phyloP scores from a whole-genome alignment of 2,888 invertebrate genomes.

The Agrypnus murinus region DNA sequence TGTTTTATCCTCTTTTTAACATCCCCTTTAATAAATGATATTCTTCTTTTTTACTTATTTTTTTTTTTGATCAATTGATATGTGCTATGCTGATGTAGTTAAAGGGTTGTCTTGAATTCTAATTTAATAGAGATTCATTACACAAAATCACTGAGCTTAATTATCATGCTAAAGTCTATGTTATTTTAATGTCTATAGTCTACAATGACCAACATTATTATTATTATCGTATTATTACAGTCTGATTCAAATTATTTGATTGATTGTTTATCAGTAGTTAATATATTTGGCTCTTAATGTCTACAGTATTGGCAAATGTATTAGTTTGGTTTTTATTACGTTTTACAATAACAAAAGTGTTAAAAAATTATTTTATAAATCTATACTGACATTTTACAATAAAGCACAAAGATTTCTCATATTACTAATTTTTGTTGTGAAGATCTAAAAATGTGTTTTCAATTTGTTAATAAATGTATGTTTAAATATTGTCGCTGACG shows the following conservation, averaged over 20 bases:
- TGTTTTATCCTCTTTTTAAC: slow-evolving; percentile 37
- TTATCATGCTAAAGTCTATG: slow-evolving; percentile 53
- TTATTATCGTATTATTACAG: slow-evolving; percentile 69
- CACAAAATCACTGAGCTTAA: slow-evolving; percentile 58
- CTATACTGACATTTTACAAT: not conserved
- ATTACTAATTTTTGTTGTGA: not conserved
- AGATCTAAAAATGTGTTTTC: not conserved
- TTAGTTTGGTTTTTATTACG: slow-evolving; percentile 9
- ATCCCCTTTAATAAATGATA: slow-evolving; percentile 41
- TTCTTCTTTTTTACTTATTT: slow-evolving; percentile 5
- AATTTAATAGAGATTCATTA: slow-evolving; percentile 37
- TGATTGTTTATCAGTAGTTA: slow-evolving; percentile 59
- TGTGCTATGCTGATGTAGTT: slow-evolving; percentile 43
- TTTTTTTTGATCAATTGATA: slow-evolving; percentile 38
- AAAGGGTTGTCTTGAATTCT: slow-evolving; percentile 32
- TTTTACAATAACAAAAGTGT: slow-evolving; percentile 7
- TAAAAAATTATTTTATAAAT: slow-evolving; percentile 3
- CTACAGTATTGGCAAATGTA: slow-evolving; percentile 36
- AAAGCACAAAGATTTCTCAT: not conserved
- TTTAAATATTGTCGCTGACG: too few species aligned
- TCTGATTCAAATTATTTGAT: slow-evolving; percentile 65
- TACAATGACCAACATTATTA: slow-evolving; percentile 63
- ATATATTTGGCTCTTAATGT: slow-evolving; percentile 42
- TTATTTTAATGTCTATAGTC: slow-evolving; percentile 53
- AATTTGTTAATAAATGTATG: too few species aligned